Evolutionary conservation across 2,797 vertebrate genomes (phyloP), one percentile per base, ranked within the genome.

Genomic region (Peromyscus eremicus): DNA sequence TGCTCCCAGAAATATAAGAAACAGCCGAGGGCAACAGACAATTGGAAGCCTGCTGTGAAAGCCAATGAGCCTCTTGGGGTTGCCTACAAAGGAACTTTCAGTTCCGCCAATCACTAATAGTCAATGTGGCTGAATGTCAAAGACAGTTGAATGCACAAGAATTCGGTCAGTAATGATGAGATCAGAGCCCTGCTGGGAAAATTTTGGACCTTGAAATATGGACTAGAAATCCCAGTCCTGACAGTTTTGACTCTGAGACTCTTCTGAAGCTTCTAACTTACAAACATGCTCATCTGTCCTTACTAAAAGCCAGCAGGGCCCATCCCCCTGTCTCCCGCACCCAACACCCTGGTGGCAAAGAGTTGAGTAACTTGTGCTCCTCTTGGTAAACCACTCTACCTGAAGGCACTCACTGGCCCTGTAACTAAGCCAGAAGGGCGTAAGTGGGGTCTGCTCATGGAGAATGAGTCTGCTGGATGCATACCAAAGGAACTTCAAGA

Each of bases 201-300:
- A 37, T 76, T 16, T 76, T 32, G 49, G n/a, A 66, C 52, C 27
- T 55, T 37, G 13, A 86, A 76, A 85, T 62, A 90, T 32, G 25
- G 27, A 37, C 60, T 82, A 94, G 60, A 64, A 27, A 90, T 81
- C 21, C 37, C 12, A 5, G 8, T 13, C 23, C 89, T 62, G 29
- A 89, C 73, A n/a, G 75, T 81, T 76, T 92, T 94, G 34, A 81
- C 14, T 85, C 2, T 27, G 25, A 97, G 66, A 90, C 8, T 55
- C 29, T 66, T 85, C 46, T 19, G 70, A 90, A 46, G 40, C 8
- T 43, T 75, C 66, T 62, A 29, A 80, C 9, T 71, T 86, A 12
- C 80, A 82, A 5, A 86, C 34, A 25, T 46, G 60, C 32, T 62
- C 23, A 68, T n/a, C 32, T 2, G 34, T 91, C 23, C 73, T 71